Conservation (phyloP, 1,140 invertebrate species). For the Pygmarrhopalites habei region DNA sequence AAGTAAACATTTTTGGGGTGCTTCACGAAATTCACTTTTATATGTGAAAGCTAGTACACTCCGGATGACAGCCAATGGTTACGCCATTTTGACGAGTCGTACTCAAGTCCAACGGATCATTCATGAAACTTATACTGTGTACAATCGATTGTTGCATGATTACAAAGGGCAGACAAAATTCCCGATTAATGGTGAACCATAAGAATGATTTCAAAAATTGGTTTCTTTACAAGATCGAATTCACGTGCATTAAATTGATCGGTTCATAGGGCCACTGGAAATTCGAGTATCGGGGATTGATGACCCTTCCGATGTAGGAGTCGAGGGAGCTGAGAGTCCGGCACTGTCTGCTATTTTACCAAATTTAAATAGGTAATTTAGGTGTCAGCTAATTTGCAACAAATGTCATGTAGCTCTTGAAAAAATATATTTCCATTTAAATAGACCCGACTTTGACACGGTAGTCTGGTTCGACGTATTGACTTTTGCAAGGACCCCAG, state of each 20-base stretch:
- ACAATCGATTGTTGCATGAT: background rate
- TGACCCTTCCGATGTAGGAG: background rate
- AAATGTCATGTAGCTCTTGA: too few species aligned
- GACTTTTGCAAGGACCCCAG: constrained; percentile 13
- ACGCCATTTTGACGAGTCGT: constrained; percentile 16
- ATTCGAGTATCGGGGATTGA: constrained; percentile 25
- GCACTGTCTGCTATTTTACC: constrained; percentile 2
- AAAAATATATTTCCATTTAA: constrained; percentile 2
- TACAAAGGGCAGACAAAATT: constrained; percentile 10
- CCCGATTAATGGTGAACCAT: constrained; percentile 27
- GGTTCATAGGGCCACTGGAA: constrained; percentile 12
- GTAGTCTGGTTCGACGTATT: constrained; percentile 19
- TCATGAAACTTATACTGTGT: constrained; percentile 1
- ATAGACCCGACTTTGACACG: constrained; percentile 15
- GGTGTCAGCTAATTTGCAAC: too few species aligned
- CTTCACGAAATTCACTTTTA: constrained; percentile 24
- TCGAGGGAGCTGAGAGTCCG: constrained; percentile 5
- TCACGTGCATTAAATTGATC: too few species aligned
- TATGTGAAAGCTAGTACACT: constrained; percentile 17
- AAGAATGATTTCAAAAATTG: too few species aligned
- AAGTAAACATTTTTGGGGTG: constrained; percentile 24
- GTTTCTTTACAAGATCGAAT: too few species aligned
- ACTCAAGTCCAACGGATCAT: constrained; percentile 19
- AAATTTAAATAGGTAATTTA: too few species aligned
- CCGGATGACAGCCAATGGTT: constrained; percentile 5